Evolutionary conservation across 2,888 invertebrate species (phyloP), one percentile per base, ranked within the genome.

Genomic region (Pocota personata): DNA sequence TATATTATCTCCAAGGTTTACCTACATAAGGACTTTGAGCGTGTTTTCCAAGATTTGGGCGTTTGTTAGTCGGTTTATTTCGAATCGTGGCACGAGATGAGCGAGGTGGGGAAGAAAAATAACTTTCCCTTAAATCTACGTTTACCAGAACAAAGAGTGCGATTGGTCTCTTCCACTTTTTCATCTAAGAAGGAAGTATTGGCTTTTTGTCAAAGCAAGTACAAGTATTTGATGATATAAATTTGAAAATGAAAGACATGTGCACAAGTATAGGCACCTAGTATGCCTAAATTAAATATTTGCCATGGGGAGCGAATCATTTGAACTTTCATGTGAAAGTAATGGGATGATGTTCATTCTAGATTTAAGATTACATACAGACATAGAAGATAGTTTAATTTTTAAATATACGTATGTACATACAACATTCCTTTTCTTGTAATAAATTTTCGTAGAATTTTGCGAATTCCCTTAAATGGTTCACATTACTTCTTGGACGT

Each of bases 21-120:
- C 67, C 67, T 60, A 73, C 62, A 37, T 69, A 55, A 37, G 76
- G 82, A 69, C 69, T 75, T 76, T 67, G 43, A 67, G 80, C 52
- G 50, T 80, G 75, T 67, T 75, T 58, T 60, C 52, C 46, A 46
- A 64, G 76, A 69, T 76, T 82, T 82, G 60, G 75, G 76, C 55
- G 69, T 69, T 58, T 57, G 76, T 40, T 46, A 76, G 76, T 62
- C 60, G 52, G 52, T 75, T 66, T 50, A 19, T 40, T 32, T 50
- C 19, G 58, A 66, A 16, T 48, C 37, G 30, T 16, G 30, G n/a
- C 10, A 10, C 10, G 16, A 27, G 3, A 27, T n/a, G 50, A 35
- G 14, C 0, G 19, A 14, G 57, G 32, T 8, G 43, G 24, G n/a
- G 35, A 27, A 62, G 50, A 27, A 58, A 55, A 43, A 52, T 67